Percentiles rank a stretch among this genome's conserved stretches.
phyloP scores from a whole-genome alignment of 2,113 vertebrate genomes.

The Perccottus glenii region DNA sequence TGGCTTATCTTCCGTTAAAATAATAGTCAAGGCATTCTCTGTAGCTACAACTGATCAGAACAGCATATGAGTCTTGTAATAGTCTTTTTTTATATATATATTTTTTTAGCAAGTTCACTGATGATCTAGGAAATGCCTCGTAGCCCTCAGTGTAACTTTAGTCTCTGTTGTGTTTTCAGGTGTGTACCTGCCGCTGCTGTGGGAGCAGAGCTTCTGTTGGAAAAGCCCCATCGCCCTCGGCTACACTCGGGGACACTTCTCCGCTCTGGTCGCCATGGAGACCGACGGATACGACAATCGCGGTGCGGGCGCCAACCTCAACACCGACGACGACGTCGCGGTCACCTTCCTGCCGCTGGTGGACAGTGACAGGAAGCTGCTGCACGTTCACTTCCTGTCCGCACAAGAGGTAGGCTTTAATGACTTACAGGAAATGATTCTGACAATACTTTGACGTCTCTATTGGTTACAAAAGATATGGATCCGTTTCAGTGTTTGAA shows the following conservation, averaged over 20 bases:
- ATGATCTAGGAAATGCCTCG: too few relatives aligned
- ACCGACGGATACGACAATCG: conserved; percentile 97
- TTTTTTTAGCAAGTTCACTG: too few relatives aligned
- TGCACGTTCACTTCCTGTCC: conserved; percentile 97
- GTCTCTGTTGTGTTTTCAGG: conserved; percentile 66
- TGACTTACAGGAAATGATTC: too few relatives aligned
- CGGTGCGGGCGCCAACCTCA: conserved; percentile 96
- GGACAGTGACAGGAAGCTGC: conserved; percentile 95
- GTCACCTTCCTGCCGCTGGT: conserved; percentile 95
- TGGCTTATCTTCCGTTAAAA: too few relatives aligned
- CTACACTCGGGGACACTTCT: conserved; percentile 98
- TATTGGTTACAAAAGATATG: too few relatives aligned
- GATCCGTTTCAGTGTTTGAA: too few relatives aligned
- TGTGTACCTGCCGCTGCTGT: conserved; percentile 95
- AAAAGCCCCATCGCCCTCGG: conserved; percentile 98
- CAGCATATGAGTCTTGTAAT: too few relatives aligned
- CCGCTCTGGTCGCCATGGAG: conserved; percentile 98
- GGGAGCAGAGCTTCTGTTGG: conserved; percentile 99
- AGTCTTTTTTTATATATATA: too few relatives aligned
- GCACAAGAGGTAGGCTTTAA: conserved; percentile 88
- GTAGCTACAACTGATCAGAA: too few relatives aligned
- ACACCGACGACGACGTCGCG: conserved; percentile 95
- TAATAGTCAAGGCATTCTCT: too few relatives aligned
- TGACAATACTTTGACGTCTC: too few relatives aligned
- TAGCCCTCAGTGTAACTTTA: conserved; percentile 5